A percentile compares a stretch with the other conserved stretches of the same genome.
These are phyloP conservation scores for Hyposmocoma kahamanoa DNA, from an alignment of 1,140 invertebrate species.

Conservation along the genomic window DNA sequence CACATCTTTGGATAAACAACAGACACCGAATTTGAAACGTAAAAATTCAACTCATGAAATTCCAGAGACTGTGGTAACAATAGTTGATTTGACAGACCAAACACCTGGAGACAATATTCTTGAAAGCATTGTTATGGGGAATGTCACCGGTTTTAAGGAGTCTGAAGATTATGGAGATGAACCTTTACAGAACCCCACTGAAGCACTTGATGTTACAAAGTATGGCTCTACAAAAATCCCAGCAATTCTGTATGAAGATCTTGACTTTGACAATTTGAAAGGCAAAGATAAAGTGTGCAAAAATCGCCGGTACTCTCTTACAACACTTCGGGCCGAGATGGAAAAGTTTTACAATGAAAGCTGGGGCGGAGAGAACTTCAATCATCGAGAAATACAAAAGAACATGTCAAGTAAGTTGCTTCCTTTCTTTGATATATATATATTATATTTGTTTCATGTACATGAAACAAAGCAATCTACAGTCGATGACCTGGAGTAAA, in stretches of 20 bases:
- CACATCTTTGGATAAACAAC: slow-evolving; percentile 18
- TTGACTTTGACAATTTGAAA: slow-evolving; percentile 64
- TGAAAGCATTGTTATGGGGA: slow-evolving; percentile 55
- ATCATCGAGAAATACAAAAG: slow-evolving; percentile 67
- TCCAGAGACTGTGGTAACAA: slow-evolving; percentile 16
- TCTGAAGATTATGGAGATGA: slow-evolving; percentile 28
- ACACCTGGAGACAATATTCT: slow-evolving; percentile 25
- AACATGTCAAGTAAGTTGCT: slow-evolving; percentile 75
- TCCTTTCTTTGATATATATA: background rate
- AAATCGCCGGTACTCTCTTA: slow-evolving; percentile 43
- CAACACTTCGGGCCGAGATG: slow-evolving; percentile 68
- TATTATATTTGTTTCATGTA: no score
- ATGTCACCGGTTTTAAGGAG: slow-evolving; percentile 47
- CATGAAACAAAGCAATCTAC: no score
- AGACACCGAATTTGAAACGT: no score
- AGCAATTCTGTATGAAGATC: slow-evolving; percentile 51
- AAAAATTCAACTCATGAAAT: no score
- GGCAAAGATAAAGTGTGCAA: slow-evolving; percentile 47
- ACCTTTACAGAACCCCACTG: slow-evolving; percentile 9
- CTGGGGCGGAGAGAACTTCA: slow-evolving; percentile 76
- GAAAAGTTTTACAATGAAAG: slow-evolving; percentile 77
- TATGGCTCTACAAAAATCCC: slow-evolving; percentile 60
- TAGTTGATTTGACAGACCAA: slow-evolving; percentile 43
- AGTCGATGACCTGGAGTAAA: no score
- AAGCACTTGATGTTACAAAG: slow-evolving; percentile 22